These are phyloP conservation scores for Chionoecetes opilio DNA, from an alignment of 1,140 invertebrate species.

Conservation along the genomic window DNA sequence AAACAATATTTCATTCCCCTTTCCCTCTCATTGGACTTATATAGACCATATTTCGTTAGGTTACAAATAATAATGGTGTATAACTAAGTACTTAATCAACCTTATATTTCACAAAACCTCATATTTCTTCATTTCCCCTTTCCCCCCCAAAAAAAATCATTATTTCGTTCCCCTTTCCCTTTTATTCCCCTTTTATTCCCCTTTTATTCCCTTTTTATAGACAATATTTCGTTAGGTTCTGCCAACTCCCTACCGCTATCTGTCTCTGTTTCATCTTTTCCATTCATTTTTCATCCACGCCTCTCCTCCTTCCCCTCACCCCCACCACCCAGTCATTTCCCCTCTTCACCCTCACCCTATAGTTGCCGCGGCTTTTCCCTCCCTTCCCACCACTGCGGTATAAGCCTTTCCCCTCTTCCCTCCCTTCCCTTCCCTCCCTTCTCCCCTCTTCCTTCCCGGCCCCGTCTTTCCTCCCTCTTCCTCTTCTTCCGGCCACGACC, in stretches of 20 bases:
- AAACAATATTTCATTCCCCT: too few relatives aligned
- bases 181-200: not conserved
- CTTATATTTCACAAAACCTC: too few relatives aligned
- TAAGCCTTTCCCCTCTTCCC: not conserved
- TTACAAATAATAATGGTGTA: too few relatives aligned
- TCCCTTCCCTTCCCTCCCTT: not conserved
- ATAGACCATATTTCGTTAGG: too few relatives aligned
- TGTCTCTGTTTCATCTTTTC: conserved; percentile 21
- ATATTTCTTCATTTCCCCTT: too few relatives aligned
- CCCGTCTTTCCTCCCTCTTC: not conserved
- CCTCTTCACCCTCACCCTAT: not conserved
- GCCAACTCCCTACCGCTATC: not conserved
- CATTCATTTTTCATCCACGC: not conserved
- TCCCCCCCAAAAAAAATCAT: too few relatives aligned
- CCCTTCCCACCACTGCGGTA: not conserved
- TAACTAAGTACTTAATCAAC: too few relatives aligned
- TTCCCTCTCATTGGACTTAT: too few relatives aligned
- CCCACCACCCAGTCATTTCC: not conserved
- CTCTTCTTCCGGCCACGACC: not conserved
- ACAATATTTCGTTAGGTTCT: not conserved
- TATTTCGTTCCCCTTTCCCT: not conserved
- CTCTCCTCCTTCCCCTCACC: not conserved
- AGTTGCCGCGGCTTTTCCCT: not conserved
- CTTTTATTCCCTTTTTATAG: not conserved
- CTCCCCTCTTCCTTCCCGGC: not conserved